A percentile compares a stretch with the other conserved stretches of the same genome.
These are phyloP conservation scores for Napeogenes inachia DNA, from an alignment of 2,888 invertebrate species.

Conservation along the genomic window DNA sequence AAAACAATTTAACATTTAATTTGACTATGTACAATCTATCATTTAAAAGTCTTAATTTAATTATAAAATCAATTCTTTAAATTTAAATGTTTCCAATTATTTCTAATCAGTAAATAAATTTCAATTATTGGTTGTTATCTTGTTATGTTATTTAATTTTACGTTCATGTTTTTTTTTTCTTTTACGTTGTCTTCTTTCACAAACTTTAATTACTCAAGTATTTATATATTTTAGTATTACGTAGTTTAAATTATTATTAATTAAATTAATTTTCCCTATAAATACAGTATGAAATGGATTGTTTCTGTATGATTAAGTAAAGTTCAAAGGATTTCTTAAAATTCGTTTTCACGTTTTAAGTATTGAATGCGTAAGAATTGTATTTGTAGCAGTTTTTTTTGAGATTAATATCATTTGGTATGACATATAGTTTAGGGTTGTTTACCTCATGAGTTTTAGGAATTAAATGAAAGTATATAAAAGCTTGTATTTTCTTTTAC, in stretches of 20 bases:
- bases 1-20: slow-evolving; percentile 21
- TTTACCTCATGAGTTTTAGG: slow-evolving; percentile 77
- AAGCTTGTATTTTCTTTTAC: slow-evolving; percentile 41
- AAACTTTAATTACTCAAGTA: slow-evolving; percentile 54
- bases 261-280: slow-evolving; percentile 45
- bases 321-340: slow-evolving; percentile 28
- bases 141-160: slow-evolving; percentile 75
- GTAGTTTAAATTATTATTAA: slow-evolving; percentile 66
- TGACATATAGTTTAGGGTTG: slow-evolving; percentile 69
- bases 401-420: slow-evolving; percentile 61
- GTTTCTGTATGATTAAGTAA: slow-evolving; percentile 41
- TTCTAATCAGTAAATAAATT: slow-evolving; percentile 22
- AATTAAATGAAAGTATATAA: slow-evolving; percentile 72
- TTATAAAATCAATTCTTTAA: slow-evolving; percentile 8
- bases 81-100: slow-evolving; percentile 14
- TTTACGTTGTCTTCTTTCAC: slow-evolving; percentile 51
- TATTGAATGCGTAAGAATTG: slow-evolving; percentile 45
- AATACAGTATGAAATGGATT: slow-evolving; percentile 59
- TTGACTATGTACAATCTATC: slow-evolving; percentile 9
- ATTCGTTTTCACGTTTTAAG: slow-evolving; percentile 36
- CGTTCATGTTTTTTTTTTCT: slow-evolving; percentile 53
- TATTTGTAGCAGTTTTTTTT: slow-evolving; percentile 42
- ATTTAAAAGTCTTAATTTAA: slow-evolving; percentile 16
- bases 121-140: slow-evolving; percentile 66
- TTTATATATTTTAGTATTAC: slow-evolving; percentile 67